A percentile compares a stretch with the other conserved stretches of the same genome.
Conservation (phyloP, 2,888 invertebrate genomes). For the Cabera pusaria region DNA sequence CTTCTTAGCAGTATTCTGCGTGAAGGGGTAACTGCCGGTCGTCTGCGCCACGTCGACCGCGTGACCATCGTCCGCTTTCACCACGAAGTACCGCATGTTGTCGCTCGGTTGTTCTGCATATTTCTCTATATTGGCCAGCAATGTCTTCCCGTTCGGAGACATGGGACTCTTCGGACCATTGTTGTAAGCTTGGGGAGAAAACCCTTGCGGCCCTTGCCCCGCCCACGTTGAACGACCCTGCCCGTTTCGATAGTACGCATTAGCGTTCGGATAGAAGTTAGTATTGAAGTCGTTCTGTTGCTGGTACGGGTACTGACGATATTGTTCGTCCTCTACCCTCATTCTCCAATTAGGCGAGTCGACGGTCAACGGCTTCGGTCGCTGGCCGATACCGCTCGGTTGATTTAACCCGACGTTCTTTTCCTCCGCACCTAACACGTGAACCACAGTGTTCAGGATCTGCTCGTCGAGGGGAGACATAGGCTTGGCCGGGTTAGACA, state of each 20-base stretch:
- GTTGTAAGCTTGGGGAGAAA: conserved; percentile 50
- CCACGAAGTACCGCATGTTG: conserved; percentile 80
- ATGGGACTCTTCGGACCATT: conserved; percentile 59
- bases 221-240: too few relatives aligned
- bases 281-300: conserved; percentile 49
- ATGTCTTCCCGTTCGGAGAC: conserved; percentile 63
- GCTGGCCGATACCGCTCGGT: conserved; percentile 89
- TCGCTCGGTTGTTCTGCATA: conserved; percentile 46
- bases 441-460: conserved; percentile 86
- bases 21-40: conserved; percentile 83
- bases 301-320: conserved; percentile 43
- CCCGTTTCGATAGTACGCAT: conserved; percentile 18
- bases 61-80: conserved; percentile 82
- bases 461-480: conserved; percentile 86
- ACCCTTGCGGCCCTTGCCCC: conserved; percentile 44
- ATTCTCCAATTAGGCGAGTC: conserved; percentile 78
- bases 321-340: conserved; percentile 51
- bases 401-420: conserved; percentile 86
- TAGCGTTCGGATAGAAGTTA: conserved; percentile 51
- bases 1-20: conserved; percentile 84
- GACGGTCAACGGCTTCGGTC: conserved; percentile 87
- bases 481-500: conserved; percentile 83
- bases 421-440: conserved; percentile 88
- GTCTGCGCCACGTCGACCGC: conserved; percentile 81
- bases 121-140: conserved; percentile 69